Conservation (phyloP, 2,113 vertebrate genomes). For the Echinops telfairi region DNA sequence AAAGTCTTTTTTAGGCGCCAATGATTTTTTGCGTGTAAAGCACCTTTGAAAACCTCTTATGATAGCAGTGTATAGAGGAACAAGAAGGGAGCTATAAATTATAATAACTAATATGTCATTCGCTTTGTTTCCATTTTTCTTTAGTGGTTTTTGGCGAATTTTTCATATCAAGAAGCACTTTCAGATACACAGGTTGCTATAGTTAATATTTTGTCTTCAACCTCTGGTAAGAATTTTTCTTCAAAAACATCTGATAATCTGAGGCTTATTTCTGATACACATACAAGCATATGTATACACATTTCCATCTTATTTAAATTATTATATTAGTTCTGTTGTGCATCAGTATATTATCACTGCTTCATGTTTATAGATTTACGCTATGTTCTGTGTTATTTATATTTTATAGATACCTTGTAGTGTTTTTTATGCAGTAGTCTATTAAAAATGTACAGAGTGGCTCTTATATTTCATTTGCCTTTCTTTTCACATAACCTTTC, state of each 20-base stretch:
- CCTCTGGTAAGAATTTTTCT: constrained; percentile 91
- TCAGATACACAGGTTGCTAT: constrained; percentile 96
- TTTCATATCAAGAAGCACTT: constrained; percentile 97
- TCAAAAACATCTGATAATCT: constrained; percentile 37
- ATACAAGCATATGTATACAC: neutral
- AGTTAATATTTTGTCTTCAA: constrained; percentile 97
- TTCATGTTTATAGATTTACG: constrained; percentile 4
- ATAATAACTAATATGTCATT: constrained; percentile 32
- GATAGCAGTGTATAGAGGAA: neutral
- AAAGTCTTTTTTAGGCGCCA: neutral
- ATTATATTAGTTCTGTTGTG: neutral
- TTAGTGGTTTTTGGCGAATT: constrained; percentile 98
- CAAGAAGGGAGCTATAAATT: neutral
- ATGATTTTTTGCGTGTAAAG: constrained; percentile 29
- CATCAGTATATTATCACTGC: neutral
- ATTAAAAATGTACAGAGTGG: neutral
- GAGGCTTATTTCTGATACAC: neutral
- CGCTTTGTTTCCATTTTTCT: constrained; percentile 74
- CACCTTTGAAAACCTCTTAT: constrained; percentile 28
- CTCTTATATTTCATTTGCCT: constrained; percentile 31
- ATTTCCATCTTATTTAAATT: constrained; percentile 1
- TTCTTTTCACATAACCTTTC: constrained; percentile 27
- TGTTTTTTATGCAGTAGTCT: constrained; percentile 20
- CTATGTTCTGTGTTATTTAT: constrained; percentile 22
- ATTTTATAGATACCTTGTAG: neutral